Evolutionary conservation across 1,140 invertebrate genomes (phyloP), one percentile per base, ranked within the genome.

Genomic region (Lepidotrigona ventralis): DNA sequence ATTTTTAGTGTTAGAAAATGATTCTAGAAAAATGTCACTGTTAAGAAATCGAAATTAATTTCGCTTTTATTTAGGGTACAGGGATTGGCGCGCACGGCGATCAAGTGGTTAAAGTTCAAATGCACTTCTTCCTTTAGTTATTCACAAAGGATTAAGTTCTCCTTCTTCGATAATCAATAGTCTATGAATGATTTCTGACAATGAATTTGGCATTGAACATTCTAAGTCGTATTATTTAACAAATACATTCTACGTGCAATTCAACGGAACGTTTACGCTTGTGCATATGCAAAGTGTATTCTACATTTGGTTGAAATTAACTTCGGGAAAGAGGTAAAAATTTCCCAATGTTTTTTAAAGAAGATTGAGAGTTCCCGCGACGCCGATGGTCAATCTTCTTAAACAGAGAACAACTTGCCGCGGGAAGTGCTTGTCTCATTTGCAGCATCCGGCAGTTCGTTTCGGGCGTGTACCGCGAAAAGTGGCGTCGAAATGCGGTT

Each of bases 361-460:
- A 26, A 54, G 72, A 77, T 68, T 63, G 66, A 46, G 68, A 66
- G 58, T 58, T 63, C 64, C 33, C 74, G 63, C 66, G 39, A 73
- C 33, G 71, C 60, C 77, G 73, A 78, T 77, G 74, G 85, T 83
- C 82, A 85, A 88, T 76, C 29, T 63, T 87, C 86, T 85, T 85
- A 81, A 87, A 86, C 84, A 66, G 78, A 74, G 78, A 78, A 77
- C 72, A 64, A 58, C 46, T 78, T 64, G 33, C 26, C 58, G 63
- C 6, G 66, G 66, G 23, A 87, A 88, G 81, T 56, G 78, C 56
- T 83, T 64, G 86, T 87, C 82, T 88, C 86, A 81, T 88, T 88
- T 87, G 82, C 74, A 83, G 86, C 70, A 77, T 73, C 77, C 73
- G 51, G 56, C 63, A 74, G 71, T 84, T 78, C 72, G 76, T 79